Conservation (phyloP, 2,888 invertebrate species). For the Acleris cristana region DNA sequence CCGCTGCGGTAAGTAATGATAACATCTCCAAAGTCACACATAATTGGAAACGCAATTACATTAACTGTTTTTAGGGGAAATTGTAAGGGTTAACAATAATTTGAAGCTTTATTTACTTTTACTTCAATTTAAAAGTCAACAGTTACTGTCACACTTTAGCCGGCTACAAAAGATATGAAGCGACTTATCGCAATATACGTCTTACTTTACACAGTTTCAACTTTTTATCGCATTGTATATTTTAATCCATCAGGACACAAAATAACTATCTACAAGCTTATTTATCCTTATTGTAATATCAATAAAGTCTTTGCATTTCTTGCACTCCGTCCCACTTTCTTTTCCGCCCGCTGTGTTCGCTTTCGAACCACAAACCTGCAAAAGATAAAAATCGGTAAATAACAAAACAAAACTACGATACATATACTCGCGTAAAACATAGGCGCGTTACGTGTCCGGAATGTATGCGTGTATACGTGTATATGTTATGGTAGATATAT, state of each 20-base stretch:
- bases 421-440: constrained; percentile 64
- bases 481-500: constrained; percentile 39
- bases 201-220: too few species aligned
- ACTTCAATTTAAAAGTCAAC: too few species aligned
- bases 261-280: too few species aligned
- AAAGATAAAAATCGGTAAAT: constrained; percentile 34
- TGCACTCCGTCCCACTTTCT: neutral
- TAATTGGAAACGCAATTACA: constrained; percentile 18
- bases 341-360: constrained; percentile 8
- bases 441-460: constrained; percentile 64
- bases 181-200: too few species aligned
- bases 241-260: too few species aligned
- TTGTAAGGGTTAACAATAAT: neutral
- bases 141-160: too few species aligned
- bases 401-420: constrained; percentile 43
- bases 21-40: constrained; percentile 27
- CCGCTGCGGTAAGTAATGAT: constrained; percentile 5
- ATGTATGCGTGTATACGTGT: constrained; percentile 45
- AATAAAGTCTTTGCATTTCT: neutral
- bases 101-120: neutral
- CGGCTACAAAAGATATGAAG: too few species aligned
- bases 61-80: neutral
- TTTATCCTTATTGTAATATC: too few species aligned
- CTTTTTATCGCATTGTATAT: too few species aligned
- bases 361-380: constrained; percentile 23